Evolutionary conservation across 64 coral and sea anemone species (phyloP).

Genomic region (Actinia equina): DNA sequence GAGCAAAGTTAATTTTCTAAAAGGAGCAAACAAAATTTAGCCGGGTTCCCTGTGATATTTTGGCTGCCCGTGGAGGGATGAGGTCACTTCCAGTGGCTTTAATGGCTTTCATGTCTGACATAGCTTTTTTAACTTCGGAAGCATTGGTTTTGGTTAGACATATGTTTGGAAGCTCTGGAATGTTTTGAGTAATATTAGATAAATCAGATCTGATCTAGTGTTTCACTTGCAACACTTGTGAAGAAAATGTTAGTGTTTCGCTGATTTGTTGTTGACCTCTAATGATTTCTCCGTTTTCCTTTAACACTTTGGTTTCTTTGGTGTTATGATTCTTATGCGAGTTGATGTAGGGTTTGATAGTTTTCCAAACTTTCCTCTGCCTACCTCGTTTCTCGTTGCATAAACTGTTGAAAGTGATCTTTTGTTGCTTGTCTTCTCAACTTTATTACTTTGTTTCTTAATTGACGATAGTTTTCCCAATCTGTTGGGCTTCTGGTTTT

Average conservation of each 20-base stretch:
- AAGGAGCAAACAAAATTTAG: no score
- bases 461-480: not conserved
- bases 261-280: constrained; percentile 5
- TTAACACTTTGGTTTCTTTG: constrained; percentile 7
- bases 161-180: not conserved
- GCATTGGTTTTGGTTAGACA: constrained; percentile 8
- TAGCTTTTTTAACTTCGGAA: no score
- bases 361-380: constrained; percentile 41
- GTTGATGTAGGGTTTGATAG: constrained; percentile 46
- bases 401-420: constrained; percentile 14
- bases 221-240: not conserved
- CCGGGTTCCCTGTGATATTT: no score
- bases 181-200: constrained; percentile 9
- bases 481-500: constrained; percentile 39
- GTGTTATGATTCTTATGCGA: constrained; percentile 32
- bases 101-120: no score
- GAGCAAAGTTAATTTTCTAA: no score
- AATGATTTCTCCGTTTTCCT: constrained; percentile 2
- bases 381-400: constrained; percentile 11
- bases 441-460: constrained; percentile 24
- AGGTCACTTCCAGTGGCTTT: no score
- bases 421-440: constrained; percentile 25
- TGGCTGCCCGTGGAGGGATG: constrained; percentile 25
- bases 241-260: not conserved
- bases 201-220: not conserved